Evolutionary conservation across 2,888 invertebrate species (phyloP).

Genomic region (Hofmannophila pseudospretella): DNA sequence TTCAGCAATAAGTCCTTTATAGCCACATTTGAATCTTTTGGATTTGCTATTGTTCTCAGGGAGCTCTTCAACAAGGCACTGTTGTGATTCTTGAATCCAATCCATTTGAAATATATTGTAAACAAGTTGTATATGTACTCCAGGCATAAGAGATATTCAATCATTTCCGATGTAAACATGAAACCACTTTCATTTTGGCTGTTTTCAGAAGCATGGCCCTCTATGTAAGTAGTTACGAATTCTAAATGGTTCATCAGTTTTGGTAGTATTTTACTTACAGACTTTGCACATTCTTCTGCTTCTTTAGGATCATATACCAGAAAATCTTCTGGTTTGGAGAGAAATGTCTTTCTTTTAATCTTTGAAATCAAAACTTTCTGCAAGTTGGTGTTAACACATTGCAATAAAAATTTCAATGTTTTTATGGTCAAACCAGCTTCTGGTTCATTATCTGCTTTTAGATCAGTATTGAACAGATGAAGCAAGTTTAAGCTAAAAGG

Average conservation of each 20-base stretch:
- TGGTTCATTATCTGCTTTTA: constrained; percentile 35
- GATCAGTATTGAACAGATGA: constrained; percentile 44
- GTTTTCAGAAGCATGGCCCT: constrained; percentile 29
- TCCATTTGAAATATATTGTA: constrained; percentile 80
- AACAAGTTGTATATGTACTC: constrained; percentile 75
- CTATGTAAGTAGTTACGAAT: constrained; percentile 40
- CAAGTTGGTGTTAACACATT: constrained; percentile 43
- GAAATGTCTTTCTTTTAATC: constrained; percentile 55
- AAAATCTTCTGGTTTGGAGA: constrained; percentile 42
- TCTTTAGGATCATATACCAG: constrained; percentile 43
- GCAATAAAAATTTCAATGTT: constrained; percentile 48
- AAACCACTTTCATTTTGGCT: constrained; percentile 34
- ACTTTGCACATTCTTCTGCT: constrained; percentile 52
- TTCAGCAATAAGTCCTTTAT: constrained; percentile 51
- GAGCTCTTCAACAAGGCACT: constrained; percentile 52
- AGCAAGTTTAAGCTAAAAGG: constrained; percentile 48
- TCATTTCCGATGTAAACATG: constrained; percentile 35
- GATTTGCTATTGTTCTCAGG: constrained; percentile 50
- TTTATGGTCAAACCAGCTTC: constrained; percentile 43
- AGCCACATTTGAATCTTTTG: constrained; percentile 36
- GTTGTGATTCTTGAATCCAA: constrained; percentile 75
- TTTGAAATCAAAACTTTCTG: constrained; percentile 51
- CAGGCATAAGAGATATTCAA: constrained; percentile 61
- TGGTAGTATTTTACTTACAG: constrained; percentile 43
- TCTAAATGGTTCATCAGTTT: constrained; percentile 49